A percentile compares a stretch with the other conserved stretches of the same genome.
Evolutionary conservation across 2,113 vertebrate species (phyloP).

Genomic region (Notarius quadriscutis): DNA sequence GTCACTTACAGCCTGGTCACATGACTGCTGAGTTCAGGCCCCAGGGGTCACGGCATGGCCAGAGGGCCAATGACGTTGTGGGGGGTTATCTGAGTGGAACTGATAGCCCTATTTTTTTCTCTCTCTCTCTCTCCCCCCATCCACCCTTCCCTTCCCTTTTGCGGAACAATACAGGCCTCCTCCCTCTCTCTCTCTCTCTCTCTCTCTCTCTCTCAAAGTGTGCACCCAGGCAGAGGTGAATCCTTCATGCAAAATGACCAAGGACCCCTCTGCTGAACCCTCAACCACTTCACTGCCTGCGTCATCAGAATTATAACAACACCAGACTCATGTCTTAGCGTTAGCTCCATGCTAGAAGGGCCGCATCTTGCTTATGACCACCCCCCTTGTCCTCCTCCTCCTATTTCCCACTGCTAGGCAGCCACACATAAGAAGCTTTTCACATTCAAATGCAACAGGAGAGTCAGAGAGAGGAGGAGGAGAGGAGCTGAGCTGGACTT

Average conservation of each 20-base stretch:
- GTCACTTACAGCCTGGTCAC: slow-evolving; percentile 90
- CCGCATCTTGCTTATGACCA: slow-evolving; percentile 65
- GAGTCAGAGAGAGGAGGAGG: slow-evolving; percentile 36
- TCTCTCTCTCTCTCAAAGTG: slow-evolving; percentile 59
- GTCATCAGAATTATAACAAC: not conserved
- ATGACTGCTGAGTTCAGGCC: slow-evolving; percentile 91
- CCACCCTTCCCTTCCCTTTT: slow-evolving; percentile 54
- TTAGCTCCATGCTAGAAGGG: slow-evolving; percentile 54
- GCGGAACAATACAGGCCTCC: slow-evolving; percentile 73
- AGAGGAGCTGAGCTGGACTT: slow-evolving; percentile 45
- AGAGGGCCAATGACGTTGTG: slow-evolving; percentile 85
- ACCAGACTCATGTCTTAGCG: not conserved
- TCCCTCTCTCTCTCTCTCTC: slow-evolving; percentile 45
- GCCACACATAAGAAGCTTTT: slow-evolving; percentile 77
- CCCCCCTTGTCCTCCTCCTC: not conserved
- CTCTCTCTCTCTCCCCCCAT: slow-evolving; percentile 44
- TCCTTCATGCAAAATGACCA: slow-evolving; percentile 50
- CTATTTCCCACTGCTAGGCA: slow-evolving; percentile 54
- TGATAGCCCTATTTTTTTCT: slow-evolving; percentile 80
- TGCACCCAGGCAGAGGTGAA: slow-evolving; percentile 64
- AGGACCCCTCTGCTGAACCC: not conserved
- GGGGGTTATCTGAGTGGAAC: slow-evolving; percentile 88
- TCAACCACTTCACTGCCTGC: not conserved
- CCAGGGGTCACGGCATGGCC: slow-evolving; percentile 84
- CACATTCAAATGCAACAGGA: slow-evolving; percentile 68